These are phyloP conservation scores for Mormyrus lacerda DNA, from an alignment of 2,113 vertebrate genomes.

Conservation along the genomic window DNA sequence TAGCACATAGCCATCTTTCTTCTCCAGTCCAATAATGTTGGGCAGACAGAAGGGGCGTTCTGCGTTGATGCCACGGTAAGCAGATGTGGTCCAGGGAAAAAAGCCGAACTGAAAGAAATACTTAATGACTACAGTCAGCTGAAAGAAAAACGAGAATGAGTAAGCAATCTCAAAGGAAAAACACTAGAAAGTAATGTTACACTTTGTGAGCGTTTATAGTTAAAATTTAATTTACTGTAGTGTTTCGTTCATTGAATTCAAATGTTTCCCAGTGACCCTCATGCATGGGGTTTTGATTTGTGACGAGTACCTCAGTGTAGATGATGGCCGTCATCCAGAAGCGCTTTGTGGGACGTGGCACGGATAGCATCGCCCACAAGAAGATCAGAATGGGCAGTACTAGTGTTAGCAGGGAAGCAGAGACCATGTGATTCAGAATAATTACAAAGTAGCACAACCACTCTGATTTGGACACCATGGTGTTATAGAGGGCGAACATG, in stretches of 20 bases:
- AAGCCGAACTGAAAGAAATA: slow-evolving; percentile 72
- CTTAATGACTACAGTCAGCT: slow-evolving; percentile 68
- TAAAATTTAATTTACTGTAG: background rate
- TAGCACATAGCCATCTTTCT: slow-evolving; percentile 51
- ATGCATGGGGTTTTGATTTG: background rate
- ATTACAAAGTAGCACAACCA: slow-evolving; percentile 61
- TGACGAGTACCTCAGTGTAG: slow-evolving; percentile 60
- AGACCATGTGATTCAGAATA: slow-evolving; percentile 62
- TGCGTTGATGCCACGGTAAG: slow-evolving; percentile 53
- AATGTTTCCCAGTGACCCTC: background rate
- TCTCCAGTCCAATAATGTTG: slow-evolving; percentile 58
- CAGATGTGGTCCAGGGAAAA: slow-evolving; percentile 65
- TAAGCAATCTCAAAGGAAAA: background rate
- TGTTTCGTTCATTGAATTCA: background rate
- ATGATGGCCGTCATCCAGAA: slow-evolving; percentile 68
- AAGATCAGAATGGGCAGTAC: slow-evolving; percentile 62
- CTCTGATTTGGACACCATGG: slow-evolving; percentile 56
- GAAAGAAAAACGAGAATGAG: slow-evolving; percentile 13
- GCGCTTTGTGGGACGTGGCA: slow-evolving; percentile 62
- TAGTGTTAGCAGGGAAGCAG: slow-evolving; percentile 53
- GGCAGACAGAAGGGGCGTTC: slow-evolving; percentile 66
- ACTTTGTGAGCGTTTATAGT: background rate
- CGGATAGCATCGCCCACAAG: slow-evolving; percentile 61
- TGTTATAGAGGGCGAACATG: slow-evolving; percentile 53
- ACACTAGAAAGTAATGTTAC: background rate